Evolutionary conservation across 2,113 vertebrate genomes (phyloP), one percentile per base, ranked within the genome.

Genomic region (Oophaga pumilio): DNA sequence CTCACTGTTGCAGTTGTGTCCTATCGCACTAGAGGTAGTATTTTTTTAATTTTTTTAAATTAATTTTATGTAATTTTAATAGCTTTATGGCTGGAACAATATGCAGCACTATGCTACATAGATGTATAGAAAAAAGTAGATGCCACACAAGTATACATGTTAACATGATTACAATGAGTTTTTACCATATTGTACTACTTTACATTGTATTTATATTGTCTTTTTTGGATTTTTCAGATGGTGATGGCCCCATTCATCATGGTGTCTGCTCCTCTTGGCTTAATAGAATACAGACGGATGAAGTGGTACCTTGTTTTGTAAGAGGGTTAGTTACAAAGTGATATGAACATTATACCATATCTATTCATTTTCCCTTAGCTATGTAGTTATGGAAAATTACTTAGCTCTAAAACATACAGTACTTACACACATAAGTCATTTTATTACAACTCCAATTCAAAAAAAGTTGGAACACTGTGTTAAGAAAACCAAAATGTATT

Each of bases 231-330:
- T 82, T 90, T 88, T 84, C 91, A 99, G 98, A 97, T 77, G 98
- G 97, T 88, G 94, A 93, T 89, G 98, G 98, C 28, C 96, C 98
- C 0, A 89, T 98, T 71, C 98, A 99, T 91, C 98, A 99, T 0
- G 98, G 98, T 7, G 98, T 99, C 88, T 99, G 98, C 90, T 99
- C 98, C 13, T 99, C 98, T 8, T 99, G 98, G 98, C 96, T 99
- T 90, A 99, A 97, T 90, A 95, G 94, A 89, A 96, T 99, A 91
- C 97, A 97, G 89, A 89, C 94, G 0, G 97, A 96, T 0, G 97
- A 99, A 73, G 94, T 95, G 73, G 98, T 99, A 69, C 97, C 98
- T 2, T 99, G 98, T 86, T 99, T 99, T 68, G 98, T 99, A 53
- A 94, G 98, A 93, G 94, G 97, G 98, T 99, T 93, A 96, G 92